These are phyloP conservation scores for Epinephelus cyanopodus DNA, from an alignment of 2,113 vertebrate genomes.

Conservation along the genomic window DNA sequence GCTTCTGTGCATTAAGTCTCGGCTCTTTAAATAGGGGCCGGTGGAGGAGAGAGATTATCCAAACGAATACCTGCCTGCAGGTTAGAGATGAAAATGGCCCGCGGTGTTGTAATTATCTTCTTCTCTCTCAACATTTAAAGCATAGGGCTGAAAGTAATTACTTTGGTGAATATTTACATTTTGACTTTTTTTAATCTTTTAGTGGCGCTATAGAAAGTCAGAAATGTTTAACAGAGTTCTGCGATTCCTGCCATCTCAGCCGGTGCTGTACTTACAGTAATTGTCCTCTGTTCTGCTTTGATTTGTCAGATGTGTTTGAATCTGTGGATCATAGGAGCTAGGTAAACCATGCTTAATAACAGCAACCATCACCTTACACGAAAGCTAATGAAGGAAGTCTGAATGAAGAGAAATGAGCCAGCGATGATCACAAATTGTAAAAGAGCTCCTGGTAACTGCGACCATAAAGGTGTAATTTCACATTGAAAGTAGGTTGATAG, in stretches of 20 bases:
- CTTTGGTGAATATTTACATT: conserved; percentile 48
- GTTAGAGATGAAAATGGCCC: conserved; percentile 40
- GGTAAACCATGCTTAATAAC: not conserved
- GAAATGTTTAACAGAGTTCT: not conserved
- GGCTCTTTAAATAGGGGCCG: conserved; percentile 31
- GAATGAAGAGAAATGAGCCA: conserved; percentile 11
- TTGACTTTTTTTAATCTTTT: conserved; percentile 3
- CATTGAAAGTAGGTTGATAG: not conserved
- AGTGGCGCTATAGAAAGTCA: not conserved
- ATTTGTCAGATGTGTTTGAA: conserved; percentile 5
- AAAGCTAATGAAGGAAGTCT: not conserved
- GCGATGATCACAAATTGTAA: not conserved
- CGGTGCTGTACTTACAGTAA: too few relatives aligned
- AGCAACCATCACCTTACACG: not conserved
- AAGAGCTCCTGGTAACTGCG: not conserved
- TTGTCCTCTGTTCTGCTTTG: too few relatives aligned
- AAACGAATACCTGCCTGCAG: conserved; percentile 46
- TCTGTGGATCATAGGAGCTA: not conserved
- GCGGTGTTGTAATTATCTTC: conserved; percentile 31
- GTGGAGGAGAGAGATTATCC: conserved; percentile 35
- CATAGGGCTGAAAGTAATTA: conserved; percentile 15
- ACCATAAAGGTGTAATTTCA: conserved; percentile 12
- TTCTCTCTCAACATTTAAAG: conserved; percentile 6
- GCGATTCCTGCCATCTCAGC: not conserved
- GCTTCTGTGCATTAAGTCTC: not conserved